Evolutionary conservation across 2,113 vertebrate genomes (phyloP), one percentile per base, ranked within the genome.

Genomic region (Dromiciops gliroides): DNA sequence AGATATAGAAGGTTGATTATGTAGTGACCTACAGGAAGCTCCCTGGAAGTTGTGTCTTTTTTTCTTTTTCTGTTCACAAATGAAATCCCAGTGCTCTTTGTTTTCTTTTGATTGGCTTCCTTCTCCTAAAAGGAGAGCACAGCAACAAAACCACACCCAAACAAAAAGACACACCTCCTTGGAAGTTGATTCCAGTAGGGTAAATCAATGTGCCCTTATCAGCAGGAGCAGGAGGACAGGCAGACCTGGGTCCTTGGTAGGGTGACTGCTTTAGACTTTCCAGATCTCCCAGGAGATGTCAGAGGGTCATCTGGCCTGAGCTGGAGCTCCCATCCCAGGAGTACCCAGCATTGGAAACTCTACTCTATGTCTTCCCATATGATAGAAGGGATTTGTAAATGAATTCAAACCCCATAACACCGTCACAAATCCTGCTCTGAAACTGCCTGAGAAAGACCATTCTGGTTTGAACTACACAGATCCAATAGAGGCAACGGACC

Each of bases 1-100:
- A 49, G 14, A 51, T 92, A 26, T 48, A 44, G 89, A 83, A 47
- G 56, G 50, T 92, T 90, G 9, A 52, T 83, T 89, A 24, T 90
- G 91, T 94, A 90, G 90, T 31, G 67, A 92, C 90, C 91, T 47
- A 19, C 50, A 96, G 97, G 97, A 97, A 97, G 97, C 90, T 97
- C 97, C 95, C 96, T 95, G 91, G 91, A 92, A 47, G 51, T 8
- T 83, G 67, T 22, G 67, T 23, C 8, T 44, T 44, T n/a, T 44
- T 22, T 8, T 2, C 37, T 83, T 44, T 83, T 83, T 83, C 67
- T 83, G 37, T 83, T 83, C 67, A 23, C n/a, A 44, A 83, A 83
- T 44, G 67, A 83, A 83, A 44, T 83, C n/a, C 67, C 67, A 83
- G 23, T 44, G 19, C n/a, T 19, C 67, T 83, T 83, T 44, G n/a